Conservation (phyloP, 2,888 invertebrate species). For the Agrilus cyanescens region DNA sequence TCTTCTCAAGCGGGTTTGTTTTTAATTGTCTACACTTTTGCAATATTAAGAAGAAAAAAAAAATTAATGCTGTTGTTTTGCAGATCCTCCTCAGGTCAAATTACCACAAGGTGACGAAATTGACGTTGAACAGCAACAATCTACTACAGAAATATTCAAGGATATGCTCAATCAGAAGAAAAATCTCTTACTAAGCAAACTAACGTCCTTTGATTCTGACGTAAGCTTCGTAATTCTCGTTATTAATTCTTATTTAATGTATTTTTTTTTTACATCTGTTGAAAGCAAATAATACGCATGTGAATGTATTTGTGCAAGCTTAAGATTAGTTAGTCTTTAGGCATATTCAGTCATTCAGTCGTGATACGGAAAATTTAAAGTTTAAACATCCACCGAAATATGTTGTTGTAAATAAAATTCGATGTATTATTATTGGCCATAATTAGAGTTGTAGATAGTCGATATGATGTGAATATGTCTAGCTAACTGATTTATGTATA, state of each 20-base stretch:
- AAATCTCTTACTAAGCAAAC: slow-evolving; percentile 71
- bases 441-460: neutral
- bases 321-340: too few species aligned
- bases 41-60: slow-evolving; percentile 23
- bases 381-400: too few species aligned
- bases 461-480: slow-evolving; percentile 23
- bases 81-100: slow-evolving; percentile 49
- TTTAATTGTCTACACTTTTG: slow-evolving; percentile 30
- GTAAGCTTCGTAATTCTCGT: slow-evolving; percentile 44
- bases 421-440: neutral
- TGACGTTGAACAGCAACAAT: slow-evolving; percentile 55
- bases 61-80: slow-evolving; percentile 24
- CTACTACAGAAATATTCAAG: slow-evolving; percentile 84
- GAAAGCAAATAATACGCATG: too few species aligned
- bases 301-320: too few species aligned
- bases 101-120: slow-evolving; percentile 47
- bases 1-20: slow-evolving; percentile 50
- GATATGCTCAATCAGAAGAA: slow-evolving; percentile 90
- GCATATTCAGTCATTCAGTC: too few species aligned
- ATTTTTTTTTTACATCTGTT: too few species aligned
- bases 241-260: too few species aligned
- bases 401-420: too few species aligned
- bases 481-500: slow-evolving; percentile 12
- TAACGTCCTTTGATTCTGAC: slow-evolving; percentile 84
- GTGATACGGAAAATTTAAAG: too few species aligned